These are phyloP conservation scores for Apteryx mantelli DNA, from an alignment of 2,113 vertebrate species.

Conservation along the genomic window DNA sequence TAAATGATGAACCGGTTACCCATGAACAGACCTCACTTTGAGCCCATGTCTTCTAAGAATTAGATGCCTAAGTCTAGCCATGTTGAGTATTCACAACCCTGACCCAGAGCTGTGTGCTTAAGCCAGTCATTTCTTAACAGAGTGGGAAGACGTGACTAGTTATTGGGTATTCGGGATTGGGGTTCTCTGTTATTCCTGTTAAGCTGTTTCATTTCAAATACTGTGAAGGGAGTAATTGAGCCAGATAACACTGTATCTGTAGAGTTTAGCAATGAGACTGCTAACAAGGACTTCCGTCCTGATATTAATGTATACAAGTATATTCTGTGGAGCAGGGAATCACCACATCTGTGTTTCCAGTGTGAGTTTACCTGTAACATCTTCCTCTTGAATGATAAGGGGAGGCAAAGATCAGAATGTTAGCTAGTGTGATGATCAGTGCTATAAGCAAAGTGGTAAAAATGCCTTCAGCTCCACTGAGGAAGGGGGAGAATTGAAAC, in stretches of 20 bases:
- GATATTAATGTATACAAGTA: accelerated
- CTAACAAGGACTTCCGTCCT: neutral
- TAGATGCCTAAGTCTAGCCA: neutral
- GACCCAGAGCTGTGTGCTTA: neutral
- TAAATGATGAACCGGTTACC: neutral
- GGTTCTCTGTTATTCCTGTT: neutral
- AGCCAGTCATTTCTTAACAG: neutral
- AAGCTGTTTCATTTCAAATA: neutral
- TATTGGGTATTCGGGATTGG: neutral
- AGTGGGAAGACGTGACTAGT: neutral
- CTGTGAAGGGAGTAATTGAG: neutral
- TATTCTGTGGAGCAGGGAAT: neutral
- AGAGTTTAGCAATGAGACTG: neutral
- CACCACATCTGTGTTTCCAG: neutral
- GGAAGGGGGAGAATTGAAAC: neutral
- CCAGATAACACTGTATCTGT: neutral
- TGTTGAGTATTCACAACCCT: accelerated
- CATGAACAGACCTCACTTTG: neutral
- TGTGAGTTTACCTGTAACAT: accelerated
- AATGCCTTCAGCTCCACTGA: neutral
- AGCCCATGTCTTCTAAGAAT: neutral
- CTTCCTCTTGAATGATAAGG: neutral
- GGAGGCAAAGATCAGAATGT: neutral
- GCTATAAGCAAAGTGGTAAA: neutral
- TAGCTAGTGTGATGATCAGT: neutral